Evolutionary conservation across 2,888 invertebrate genomes (phyloP).

Genomic region (Eupithecia subfuscata): DNA sequence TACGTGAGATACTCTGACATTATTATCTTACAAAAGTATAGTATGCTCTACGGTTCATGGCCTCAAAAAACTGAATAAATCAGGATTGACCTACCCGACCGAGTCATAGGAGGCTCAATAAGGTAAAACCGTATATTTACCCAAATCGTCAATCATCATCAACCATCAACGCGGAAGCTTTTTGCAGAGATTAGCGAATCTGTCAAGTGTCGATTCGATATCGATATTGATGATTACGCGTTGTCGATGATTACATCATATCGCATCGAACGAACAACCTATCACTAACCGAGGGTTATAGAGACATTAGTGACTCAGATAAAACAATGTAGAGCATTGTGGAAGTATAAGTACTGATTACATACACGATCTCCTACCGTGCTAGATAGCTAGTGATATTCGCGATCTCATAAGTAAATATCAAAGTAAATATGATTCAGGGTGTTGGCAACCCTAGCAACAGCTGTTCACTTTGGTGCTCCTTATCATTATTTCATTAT

Average conservation of each 20-base stretch:
- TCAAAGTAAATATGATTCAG: too few relatives aligned
- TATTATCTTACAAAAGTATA: background rate
- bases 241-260: slow-evolving; percentile 26
- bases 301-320: slow-evolving; percentile 23
- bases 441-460: too few relatives aligned
- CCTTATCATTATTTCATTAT: too few relatives aligned
- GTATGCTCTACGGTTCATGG: background rate
- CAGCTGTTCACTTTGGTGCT: too few relatives aligned
- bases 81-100: background rate
- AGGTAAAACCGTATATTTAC: background rate
- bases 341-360: slow-evolving; percentile 2
- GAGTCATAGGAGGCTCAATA: background rate
- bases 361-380: slow-evolving; percentile 6
- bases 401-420: background rate
- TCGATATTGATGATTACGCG: background rate
- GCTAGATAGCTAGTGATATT: background rate
- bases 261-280: background rate
- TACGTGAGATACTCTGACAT: background rate
- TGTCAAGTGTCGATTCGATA: background rate
- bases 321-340: slow-evolving; percentile 14
- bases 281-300: slow-evolving; percentile 15
- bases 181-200: background rate
- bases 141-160: background rate
- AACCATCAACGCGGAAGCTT: background rate
- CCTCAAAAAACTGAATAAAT: background rate